Evolutionary conservation across 2,797 vertebrate genomes (phyloP).

Genomic region (Alca torda): DNA sequence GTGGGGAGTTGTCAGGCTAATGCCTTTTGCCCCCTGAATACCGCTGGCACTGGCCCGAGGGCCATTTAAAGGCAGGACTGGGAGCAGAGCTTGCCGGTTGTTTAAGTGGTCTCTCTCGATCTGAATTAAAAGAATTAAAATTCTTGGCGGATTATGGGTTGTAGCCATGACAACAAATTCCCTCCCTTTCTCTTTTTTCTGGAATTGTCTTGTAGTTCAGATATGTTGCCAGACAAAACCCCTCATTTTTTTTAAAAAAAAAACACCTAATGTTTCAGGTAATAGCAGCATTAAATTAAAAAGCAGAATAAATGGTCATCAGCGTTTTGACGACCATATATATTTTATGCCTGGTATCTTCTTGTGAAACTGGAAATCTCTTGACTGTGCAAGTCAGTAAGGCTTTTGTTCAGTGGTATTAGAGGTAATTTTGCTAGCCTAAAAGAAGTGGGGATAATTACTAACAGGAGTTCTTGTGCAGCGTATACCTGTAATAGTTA

Average conservation of each 20-base stretch:
- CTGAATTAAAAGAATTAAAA: conserved; percentile 46
- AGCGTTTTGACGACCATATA: background rate
- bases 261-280: background rate
- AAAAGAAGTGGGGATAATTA: conserved; percentile 30
- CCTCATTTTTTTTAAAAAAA: background rate
- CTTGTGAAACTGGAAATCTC: background rate
- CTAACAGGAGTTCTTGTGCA: conserved; percentile 29
- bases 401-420: background rate
- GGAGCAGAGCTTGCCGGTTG: background rate
- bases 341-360: background rate
- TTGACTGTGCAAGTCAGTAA: background rate
- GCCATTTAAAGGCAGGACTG: background rate
- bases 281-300: background rate
- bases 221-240: background rate
- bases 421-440: background rate
- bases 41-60: background rate
- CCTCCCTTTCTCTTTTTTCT: background rate
- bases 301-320: background rate
- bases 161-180: conserved; percentile 44
- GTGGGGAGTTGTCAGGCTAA: background rate
- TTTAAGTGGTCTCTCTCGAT: background rate
- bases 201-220: background rate
- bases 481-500: conserved; percentile 38
- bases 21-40: background rate
- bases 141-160: conserved; percentile 23